Base-by-base conservation (phyloP, 2,113 vertebrate species). In the Ondatra zibethicus region DNA sequence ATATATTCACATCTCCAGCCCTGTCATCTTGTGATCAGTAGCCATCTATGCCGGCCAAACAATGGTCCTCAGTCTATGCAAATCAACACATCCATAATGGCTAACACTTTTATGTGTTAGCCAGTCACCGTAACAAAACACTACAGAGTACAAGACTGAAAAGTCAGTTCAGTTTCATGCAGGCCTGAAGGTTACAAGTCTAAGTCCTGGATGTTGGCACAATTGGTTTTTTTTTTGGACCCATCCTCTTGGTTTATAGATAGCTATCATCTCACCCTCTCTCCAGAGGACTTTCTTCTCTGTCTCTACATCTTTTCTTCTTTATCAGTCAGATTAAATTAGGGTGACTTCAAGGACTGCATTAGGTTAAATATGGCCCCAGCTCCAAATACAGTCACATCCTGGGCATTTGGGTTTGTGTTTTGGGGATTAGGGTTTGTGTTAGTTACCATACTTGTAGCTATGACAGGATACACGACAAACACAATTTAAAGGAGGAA, bases 361-460 rank as follows among this genome's bases (percentile, higher is more conserved):
- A 42, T 91, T 88, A 93, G 88, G 42, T 23, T 77, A 72, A 78
- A 77, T 11, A 68, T 58, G 72, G 21, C 31, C 33, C 17, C 61
- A 10, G 91, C 78, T 97, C 21, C 55, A 91, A 85, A 84, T 55
- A 72, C 12, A 87, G 68, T 88, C 47, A 21, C 17, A 81, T 81
- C 89, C 33, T 89, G 29, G 65, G 5, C n/a, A n/a, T n/a, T n/a
- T n/a, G n/a, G n/a, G n/a, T n/a, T n/a, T n/a, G n/a, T n/a, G 31
- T 76, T 17, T 63, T 29, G 17, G 19, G 55, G n/a, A 1, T 77
- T 42, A 75, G 39, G 2, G 29, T 31, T 66, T 86, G 42, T 66
- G 66, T 86, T 82, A 63, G 61, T 85, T 68, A 86, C 63, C 29
- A 68, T 68, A 31, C 65, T 7, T 36, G 39, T 68, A 68, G 65